Evolutionary conservation across 2,113 vertebrate genomes (phyloP).

Genomic region (cat (Felis catus)): F.catus_Fca126_mat1.0 CM031411.1:22428001-22428500

Average conservation of each 20-base stretch:
- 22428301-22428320: neutral
- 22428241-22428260: slow-evolving; percentile 13
- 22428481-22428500: neutral
- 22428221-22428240: neutral
- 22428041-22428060: neutral
- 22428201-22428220: neutral
- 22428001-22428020: neutral
- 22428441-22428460: neutral
- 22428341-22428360: neutral
- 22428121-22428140: neutral
- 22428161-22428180: neutral
- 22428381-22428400: neutral
- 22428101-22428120: neutral
- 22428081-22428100: neutral
- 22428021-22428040: neutral
- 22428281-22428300: neutral
- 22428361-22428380: neutral
- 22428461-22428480: neutral
- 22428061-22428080: neutral
- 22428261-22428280: neutral
- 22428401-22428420: neutral
- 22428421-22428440: neutral
- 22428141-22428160: neutral
- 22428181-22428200: neutral
- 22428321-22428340: neutral